phyloP scores from a whole-genome alignment of 2,113 vertebrate species.

The Rhizomys pruinosus region DNA sequence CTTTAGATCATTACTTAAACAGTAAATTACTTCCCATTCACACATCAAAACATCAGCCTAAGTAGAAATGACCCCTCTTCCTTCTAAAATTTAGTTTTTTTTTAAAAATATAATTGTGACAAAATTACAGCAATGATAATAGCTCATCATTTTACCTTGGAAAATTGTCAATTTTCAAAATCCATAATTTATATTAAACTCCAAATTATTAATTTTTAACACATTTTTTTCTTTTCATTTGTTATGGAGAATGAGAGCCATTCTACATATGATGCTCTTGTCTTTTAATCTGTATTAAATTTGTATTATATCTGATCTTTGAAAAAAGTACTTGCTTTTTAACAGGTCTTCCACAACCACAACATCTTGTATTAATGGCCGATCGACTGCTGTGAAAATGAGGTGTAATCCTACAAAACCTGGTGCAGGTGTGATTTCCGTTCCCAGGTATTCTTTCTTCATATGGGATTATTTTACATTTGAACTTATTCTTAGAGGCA shows the following conservation, averaged over 20 bases:
- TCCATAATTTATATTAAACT: slow-evolving; percentile 46
- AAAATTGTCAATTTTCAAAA: background rate
- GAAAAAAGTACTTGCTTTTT: slow-evolving; percentile 52
- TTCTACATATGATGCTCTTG: background rate
- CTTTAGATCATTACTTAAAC: background rate
- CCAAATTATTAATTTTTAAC: slow-evolving; percentile 26
- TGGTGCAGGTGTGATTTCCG: slow-evolving; percentile 90
- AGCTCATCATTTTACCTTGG: background rate
- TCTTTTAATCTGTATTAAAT: background rate
- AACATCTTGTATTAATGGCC: slow-evolving; percentile 93
- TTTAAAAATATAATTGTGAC: slow-evolving; percentile 50
- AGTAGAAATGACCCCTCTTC: background rate
- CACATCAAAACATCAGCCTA: background rate
- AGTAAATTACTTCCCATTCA: slow-evolving; percentile 40
- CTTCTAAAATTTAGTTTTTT: background rate
- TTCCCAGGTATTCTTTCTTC: slow-evolving; percentile 90
- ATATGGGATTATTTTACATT: background rate
- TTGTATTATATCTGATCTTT: background rate
- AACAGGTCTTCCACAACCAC: slow-evolving; percentile 92
- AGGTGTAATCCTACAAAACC: slow-evolving; percentile 92
- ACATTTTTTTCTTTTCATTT: slow-evolving; percentile 12
- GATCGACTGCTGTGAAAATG: slow-evolving; percentile 92
- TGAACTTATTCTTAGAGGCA: background rate
- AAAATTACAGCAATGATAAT: slow-evolving; percentile 6
- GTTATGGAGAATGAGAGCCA: background rate